phyloP scores from a whole-genome alignment of 2,797 vertebrate species.

The Apogon talboti region DNA sequence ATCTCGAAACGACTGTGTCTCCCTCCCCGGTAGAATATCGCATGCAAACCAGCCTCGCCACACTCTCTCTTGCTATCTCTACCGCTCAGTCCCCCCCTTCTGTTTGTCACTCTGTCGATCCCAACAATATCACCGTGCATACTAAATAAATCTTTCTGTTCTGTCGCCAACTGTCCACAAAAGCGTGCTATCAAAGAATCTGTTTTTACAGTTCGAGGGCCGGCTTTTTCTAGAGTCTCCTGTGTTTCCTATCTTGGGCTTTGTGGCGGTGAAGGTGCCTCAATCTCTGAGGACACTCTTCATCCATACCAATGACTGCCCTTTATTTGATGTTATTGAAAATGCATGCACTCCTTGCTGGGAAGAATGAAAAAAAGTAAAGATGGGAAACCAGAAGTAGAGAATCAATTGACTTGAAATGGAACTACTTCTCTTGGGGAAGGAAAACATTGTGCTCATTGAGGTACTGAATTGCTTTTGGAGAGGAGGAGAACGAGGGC shows the following conservation, averaged over 20 bases:
- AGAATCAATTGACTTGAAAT: conserved; percentile 84
- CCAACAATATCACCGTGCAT: conserved; percentile 54
- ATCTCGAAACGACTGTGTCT: conserved; percentile 42
- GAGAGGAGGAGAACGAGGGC: conserved; percentile 41
- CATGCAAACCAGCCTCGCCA: conserved; percentile 39
- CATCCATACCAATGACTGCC: conserved; percentile 80
- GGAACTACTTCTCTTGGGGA: conserved; percentile 78
- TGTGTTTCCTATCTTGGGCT: conserved; percentile 59
- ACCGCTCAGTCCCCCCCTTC: conserved; percentile 32
- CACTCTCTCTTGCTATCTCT: conserved; percentile 44
- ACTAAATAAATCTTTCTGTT: conserved; percentile 52
- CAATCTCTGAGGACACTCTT: conserved; percentile 64
- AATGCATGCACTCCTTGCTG: conserved; percentile 72
- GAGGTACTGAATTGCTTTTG: conserved; percentile 77
- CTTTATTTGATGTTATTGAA: conserved; percentile 83
- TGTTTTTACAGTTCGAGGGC: conserved; percentile 53
- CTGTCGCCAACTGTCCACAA: conserved; percentile 49
- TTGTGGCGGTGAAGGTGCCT: conserved; percentile 71
- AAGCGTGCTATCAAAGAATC: conserved; percentile 57
- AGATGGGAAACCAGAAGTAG: conserved; percentile 69
- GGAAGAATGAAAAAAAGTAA: conserved; percentile 65
- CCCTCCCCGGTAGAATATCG: conserved; percentile 14
- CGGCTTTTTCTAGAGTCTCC: conserved; percentile 47
- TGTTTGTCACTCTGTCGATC: conserved; percentile 47
- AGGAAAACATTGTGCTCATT: conserved; percentile 77